Evolutionary conservation across 2,113 vertebrate species (phyloP).

Genomic region (Speoplatyrhinus poulsoni): DNA sequence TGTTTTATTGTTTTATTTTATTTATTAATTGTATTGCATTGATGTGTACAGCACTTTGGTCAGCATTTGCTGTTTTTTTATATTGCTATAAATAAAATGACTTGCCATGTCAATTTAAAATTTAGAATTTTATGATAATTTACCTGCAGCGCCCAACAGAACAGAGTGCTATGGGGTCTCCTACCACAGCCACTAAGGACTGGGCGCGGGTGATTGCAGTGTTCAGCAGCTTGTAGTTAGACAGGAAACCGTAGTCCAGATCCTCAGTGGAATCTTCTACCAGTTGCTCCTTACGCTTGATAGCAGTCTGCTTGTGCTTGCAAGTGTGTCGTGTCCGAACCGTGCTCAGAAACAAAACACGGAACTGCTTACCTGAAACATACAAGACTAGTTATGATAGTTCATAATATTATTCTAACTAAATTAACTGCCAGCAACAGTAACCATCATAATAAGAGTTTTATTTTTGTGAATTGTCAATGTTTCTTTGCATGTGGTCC

Average conservation of each 20-base stretch:
- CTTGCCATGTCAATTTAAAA: neutral
- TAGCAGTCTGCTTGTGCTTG: slow-evolving; percentile 98
- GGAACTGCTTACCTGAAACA: slow-evolving; percentile 91
- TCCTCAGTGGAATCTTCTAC: slow-evolving; percentile 98
- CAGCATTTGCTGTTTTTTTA: too few relatives aligned
- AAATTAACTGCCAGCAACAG: too few relatives aligned
- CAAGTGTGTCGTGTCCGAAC: slow-evolving; percentile 97
- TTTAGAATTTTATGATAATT: neutral
- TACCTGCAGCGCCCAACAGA: slow-evolving; percentile 99
- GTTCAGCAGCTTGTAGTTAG: slow-evolving; percentile 98
- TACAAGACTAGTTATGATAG: too few relatives aligned
- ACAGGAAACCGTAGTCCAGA: slow-evolving; percentile 97
- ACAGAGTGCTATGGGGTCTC: slow-evolving; percentile 96
- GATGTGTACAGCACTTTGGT: too few relatives aligned
- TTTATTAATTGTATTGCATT: too few relatives aligned
- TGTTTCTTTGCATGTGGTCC: too few relatives aligned
- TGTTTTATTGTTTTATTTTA: too few relatives aligned
- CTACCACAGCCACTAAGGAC: slow-evolving; percentile 96
- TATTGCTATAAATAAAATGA: too few relatives aligned
- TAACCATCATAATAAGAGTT: too few relatives aligned
- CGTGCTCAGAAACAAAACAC: slow-evolving; percentile 97
- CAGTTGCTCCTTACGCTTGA: slow-evolving; percentile 96
- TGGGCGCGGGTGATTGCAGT: slow-evolving; percentile 98
- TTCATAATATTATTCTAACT: too few relatives aligned
- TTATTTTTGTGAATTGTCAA: too few relatives aligned